phyloP scores from a whole-genome alignment of 2,113 vertebrate species.

The Anas platyrhynchos region DNA sequence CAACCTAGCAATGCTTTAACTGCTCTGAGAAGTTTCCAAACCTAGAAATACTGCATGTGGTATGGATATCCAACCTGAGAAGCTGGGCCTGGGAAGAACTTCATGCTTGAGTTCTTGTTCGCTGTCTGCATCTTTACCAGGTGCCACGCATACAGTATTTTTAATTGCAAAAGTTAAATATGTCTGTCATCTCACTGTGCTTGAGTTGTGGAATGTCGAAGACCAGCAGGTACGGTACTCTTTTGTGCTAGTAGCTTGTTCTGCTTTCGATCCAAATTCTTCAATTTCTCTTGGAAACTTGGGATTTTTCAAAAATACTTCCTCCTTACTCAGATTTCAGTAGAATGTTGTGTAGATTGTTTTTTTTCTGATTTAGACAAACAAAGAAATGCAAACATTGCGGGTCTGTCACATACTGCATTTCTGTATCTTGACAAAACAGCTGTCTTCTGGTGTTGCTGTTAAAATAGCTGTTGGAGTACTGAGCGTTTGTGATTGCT shows the following conservation, averaged over 20 bases:
- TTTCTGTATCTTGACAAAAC: background rate
- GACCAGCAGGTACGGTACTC: constrained; percentile 73
- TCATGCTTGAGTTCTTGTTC: background rate
- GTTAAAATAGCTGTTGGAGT: background rate
- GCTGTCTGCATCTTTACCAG: background rate
- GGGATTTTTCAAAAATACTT: background rate
- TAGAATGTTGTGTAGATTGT: background rate
- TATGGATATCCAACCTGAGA: constrained; percentile 44
- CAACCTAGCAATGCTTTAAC: background rate
- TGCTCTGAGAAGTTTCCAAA: background rate
- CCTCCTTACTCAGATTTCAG: background rate
- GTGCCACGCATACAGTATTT: background rate
- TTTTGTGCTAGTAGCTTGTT: background rate
- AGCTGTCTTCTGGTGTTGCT: background rate
- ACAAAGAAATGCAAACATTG: background rate
- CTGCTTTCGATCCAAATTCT: background rate
- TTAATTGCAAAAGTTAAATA: constrained; percentile 63
- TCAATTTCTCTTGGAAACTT: background rate
- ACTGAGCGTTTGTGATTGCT: background rate
- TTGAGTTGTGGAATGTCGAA: constrained; percentile 79
- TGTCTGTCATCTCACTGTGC: constrained; percentile 80
- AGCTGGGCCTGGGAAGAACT: constrained; percentile 25
- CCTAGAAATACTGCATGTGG: background rate
- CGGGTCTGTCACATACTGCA: background rate
- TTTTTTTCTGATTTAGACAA: background rate